Conservation (phyloP, 2,888 invertebrate species). For the Phoenoteleia sp. region DNA sequence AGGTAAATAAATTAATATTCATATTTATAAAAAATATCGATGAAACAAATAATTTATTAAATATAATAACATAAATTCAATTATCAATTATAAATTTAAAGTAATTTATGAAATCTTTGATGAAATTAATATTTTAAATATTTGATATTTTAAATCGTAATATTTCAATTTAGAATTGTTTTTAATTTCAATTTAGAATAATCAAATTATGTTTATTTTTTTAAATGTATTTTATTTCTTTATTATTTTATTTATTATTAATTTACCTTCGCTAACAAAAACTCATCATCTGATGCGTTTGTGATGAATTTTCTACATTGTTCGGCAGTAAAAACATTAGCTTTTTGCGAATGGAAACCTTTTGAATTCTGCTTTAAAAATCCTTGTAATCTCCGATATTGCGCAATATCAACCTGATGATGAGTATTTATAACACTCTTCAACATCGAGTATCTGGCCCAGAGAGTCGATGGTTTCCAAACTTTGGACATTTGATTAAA, state of each 20-base stretch:
- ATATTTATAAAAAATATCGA: too few relatives aligned
- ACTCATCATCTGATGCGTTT: background rate
- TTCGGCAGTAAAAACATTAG: conserved; percentile 1
- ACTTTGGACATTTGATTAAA: conserved; percentile 4
- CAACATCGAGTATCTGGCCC: conserved; percentile 16
- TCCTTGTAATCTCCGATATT: background rate
- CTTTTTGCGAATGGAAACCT: background rate
- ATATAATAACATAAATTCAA: too few relatives aligned
- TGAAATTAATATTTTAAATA: too few relatives aligned
- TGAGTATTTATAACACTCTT: background rate
- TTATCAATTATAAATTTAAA: too few relatives aligned
- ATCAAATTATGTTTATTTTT: too few relatives aligned
- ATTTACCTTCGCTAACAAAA: conserved; percentile 15
- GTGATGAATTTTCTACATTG: background rate
- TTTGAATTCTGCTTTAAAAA: conserved; percentile 21
- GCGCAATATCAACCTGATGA: background rate
- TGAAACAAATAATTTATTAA: too few relatives aligned
- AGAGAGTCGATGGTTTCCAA: conserved; percentile 16
- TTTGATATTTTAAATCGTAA: too few relatives aligned
- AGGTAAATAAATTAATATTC: too few relatives aligned
- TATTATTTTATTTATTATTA: background rate
- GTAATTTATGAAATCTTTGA: too few relatives aligned
- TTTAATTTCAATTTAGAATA: too few relatives aligned
- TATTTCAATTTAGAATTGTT: too few relatives aligned
- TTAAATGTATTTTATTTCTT: too few relatives aligned